phyloP scores from a whole-genome alignment of 92 coral and sea anemone genomes.

The Umimayanthus kanabou region DNA sequence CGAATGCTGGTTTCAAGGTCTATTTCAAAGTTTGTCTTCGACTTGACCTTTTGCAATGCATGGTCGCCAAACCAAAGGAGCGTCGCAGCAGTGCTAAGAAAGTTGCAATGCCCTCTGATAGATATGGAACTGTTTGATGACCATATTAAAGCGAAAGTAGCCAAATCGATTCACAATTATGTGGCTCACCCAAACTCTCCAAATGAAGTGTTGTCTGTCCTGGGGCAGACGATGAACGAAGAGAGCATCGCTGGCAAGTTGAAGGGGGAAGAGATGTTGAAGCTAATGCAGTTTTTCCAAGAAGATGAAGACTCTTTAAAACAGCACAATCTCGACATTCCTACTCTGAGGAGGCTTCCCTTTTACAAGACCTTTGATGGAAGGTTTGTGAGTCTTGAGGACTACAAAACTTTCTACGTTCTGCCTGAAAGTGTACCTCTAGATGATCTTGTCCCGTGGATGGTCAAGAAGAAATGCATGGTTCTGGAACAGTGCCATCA shows the following conservation, averaged over 20 bases:
- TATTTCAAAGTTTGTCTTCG: constrained; percentile 1
- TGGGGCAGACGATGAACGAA: constrained; percentile 32
- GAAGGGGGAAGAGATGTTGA: constrained; percentile 31
- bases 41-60: constrained; percentile 18
- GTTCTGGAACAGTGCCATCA: constrained; percentile 43
- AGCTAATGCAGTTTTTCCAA: constrained; percentile 50
- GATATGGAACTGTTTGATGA: constrained; percentile 15
- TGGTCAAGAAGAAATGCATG: constrained; percentile 20
- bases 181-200: constrained; percentile 56
- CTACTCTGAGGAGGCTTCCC: constrained; percentile 45
- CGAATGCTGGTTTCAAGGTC: constrained; percentile 1
- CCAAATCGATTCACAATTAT: constrained; percentile 28
- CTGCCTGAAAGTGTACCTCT: constrained; percentile 45
- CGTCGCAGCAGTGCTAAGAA: constrained; percentile 25
- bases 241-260: constrained; percentile 28
- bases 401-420: constrained; percentile 23
- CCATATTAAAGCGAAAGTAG: background rate
- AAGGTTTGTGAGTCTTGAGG: constrained; percentile 39
- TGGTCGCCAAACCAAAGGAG: constrained; percentile 15
- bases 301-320: constrained; percentile 35
- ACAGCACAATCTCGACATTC: constrained; percentile 29
- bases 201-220: constrained; percentile 46
- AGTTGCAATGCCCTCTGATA: constrained; percentile 18
- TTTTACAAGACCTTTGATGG: constrained; percentile 50
- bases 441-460: constrained; percentile 40